Base-by-base conservation (phyloP, 2,888 invertebrate species). In the Drosophila kambysellisi region DNA sequence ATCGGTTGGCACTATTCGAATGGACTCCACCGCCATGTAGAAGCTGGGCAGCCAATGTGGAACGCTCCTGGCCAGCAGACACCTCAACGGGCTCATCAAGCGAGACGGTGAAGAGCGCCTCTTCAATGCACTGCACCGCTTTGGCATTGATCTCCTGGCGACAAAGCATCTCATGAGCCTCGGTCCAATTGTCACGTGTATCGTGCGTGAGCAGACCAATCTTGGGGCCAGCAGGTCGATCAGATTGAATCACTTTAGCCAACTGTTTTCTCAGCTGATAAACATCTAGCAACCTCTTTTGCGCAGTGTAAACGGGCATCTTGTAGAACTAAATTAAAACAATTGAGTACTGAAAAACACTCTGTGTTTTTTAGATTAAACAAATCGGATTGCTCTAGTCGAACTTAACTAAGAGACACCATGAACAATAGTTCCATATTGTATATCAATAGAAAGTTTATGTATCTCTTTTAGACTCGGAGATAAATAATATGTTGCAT, bases 1-100 rank as follows among this genome's bases (percentile, higher is more conserved):
- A 99, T 30, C 99, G 95, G 93, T 99, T 99, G 51, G 95, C 96
- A 20, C 96, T 95, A 93, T 98, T 98, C 61, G 93, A 91, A 3
- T 90, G 81, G 29, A 95, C 94, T 25, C 97, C 98, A 3, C 96
- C 96, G 17, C 98, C 99, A 92, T 98, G 98, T 75, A 98, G 95
- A 76, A 96, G 95, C 91, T 97, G 96, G 5, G 94, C 93, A 32
- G 95, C 96, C 60, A 95, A 95, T 30, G 95, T 85, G 51, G 92
- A 92, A 72, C 93, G 93, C 33, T 94, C 92, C 50, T 92, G 68
- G 41, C 91, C 91, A 7, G 90, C 20, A 0, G 75, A 69, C 11
- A 88, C 65, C 1, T 74, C 59, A 56, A 95, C 94, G 0, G 95
- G 93, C 37, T 95, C 93, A 92, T 99, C 99, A 88, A 99, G 93